These are phyloP conservation scores for Hystrix brachyura DNA, from an alignment of 2,113 vertebrate species.

Conservation along the genomic window DNA sequence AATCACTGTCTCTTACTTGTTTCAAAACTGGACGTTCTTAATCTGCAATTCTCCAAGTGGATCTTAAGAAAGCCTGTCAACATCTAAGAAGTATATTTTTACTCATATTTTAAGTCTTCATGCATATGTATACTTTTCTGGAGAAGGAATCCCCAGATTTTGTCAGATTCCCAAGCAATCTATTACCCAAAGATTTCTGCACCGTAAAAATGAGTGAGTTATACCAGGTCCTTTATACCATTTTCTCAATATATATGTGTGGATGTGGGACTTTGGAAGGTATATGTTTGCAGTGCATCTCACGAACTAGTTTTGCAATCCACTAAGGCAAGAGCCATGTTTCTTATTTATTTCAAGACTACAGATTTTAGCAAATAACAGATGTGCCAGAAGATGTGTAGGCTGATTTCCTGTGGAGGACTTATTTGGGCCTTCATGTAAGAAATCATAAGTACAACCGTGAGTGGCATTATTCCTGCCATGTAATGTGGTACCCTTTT, in stretches of 20 bases:
- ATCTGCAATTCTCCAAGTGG: not conserved
- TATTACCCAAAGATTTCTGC: not conserved
- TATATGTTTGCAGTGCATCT: not conserved
- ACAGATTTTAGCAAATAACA: conserved; percentile 2
- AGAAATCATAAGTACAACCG: not conserved
- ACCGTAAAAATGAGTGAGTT: not conserved
- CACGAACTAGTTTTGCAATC: conserved; percentile 21
- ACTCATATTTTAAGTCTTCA: not conserved
- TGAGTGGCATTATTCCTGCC: not conserved
- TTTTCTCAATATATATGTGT: not conserved
- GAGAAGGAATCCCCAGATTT: not conserved
- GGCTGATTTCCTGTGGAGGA: conserved; percentile 36
- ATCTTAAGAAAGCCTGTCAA: conserved; percentile 8
- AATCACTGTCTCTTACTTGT: not conserved
- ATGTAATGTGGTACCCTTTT: not conserved
- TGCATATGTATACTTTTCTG: not conserved
- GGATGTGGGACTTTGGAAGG: not conserved
- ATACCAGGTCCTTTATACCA: not conserved
- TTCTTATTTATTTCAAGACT: conserved; percentile 30
- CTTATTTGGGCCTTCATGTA: not conserved
- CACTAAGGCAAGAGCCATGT: not conserved
- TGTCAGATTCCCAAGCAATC: not conserved
- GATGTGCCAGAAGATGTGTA: not conserved
- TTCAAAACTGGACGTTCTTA: conserved; percentile 8
- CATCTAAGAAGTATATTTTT: not conserved